Evolutionary conservation across 1,140 invertebrate species (phyloP), one percentile per base, ranked within the genome.

Genomic region (Phocides pigmalion): DNA sequence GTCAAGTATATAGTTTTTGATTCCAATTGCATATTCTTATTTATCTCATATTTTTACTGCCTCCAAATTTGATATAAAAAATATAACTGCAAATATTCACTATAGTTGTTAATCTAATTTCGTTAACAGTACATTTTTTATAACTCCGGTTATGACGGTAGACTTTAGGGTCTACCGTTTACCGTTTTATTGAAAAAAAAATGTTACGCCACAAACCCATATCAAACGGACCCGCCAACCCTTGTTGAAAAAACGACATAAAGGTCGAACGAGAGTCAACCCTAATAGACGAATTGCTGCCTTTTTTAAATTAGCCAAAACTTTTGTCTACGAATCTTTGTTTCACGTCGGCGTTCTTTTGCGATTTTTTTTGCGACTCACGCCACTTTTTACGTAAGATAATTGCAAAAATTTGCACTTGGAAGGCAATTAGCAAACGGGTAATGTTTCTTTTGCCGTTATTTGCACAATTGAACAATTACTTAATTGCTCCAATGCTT

Each of bases 301-400:
- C 22, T 42, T 50, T 53, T 67, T 72, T 72, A 65, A 72, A 66
- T 63, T 80, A 78, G 72, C 62, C 76, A 79, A 79, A 77, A 76
- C 81, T 81, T 83, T 83, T 78, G 81, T 83, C 81, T 67, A 53
- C 49, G 71, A 80, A 82, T 9, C 2, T 63, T 72, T 66, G 62
- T 66, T 32, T 6, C 22, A 0, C n/a, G 54, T 66, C 69, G 64
- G 62, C 37, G 35, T 64, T 17, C 22, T 68, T n/a, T 72, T 70
- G 54, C 62, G 5, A 64, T 41, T 20, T 66, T n/a, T 77, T 72
- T 78, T 65, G 28, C 49, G 37, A 51, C 19, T 49, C n/a, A 19
- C 25, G 11, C 15, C 3, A 51, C 37, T 51, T 35, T 51, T 51
- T 51, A 32, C 51, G n/a, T n/a, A 17, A 12, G 9, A 3, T 37